Evolutionary conservation across 2,113 vertebrate genomes (phyloP).

Genomic region (Ameiurus melas): DNA sequence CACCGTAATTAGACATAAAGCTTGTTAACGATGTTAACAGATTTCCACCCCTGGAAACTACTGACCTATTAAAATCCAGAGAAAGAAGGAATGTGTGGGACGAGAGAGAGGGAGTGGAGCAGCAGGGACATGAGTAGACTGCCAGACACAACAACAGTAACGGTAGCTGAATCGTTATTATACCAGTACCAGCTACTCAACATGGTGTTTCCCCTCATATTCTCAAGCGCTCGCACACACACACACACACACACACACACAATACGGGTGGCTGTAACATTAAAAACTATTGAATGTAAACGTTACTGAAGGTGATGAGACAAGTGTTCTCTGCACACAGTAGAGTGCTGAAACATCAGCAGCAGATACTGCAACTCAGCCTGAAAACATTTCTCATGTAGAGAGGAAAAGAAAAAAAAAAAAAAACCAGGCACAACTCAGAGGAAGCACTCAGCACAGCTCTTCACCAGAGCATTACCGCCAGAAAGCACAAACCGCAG

Average conservation of each 20-base stretch:
- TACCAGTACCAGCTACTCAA: neutral
- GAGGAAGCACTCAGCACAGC: neutral
- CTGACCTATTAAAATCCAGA: conserved; percentile 59
- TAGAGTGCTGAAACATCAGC: neutral
- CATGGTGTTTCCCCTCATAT: neutral
- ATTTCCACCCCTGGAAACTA: conserved; percentile 59
- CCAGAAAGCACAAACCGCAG: conserved; percentile 9
- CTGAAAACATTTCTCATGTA: neutral
- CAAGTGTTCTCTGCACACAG: neutral
- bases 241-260: neutral
- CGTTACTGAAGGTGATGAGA: neutral
- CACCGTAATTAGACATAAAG: conserved; percentile 64
- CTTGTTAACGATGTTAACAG: conserved; percentile 66
- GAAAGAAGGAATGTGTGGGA: neutral
- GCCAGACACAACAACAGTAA: conserved; percentile 36
- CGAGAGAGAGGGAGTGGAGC: neutral
- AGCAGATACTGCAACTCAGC: neutral
- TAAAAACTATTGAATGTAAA: neutral
- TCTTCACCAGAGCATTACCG: neutral
- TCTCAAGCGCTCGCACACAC: neutral
- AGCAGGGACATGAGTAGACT: conserved; percentile 11
- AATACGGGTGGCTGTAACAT: neutral
- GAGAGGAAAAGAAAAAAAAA: neutral
- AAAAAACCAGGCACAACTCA: neutral
- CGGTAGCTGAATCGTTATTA: conserved; percentile 1